Evolutionary conservation across 2,888 invertebrate species (phyloP), one percentile per base, ranked within the genome.

Genomic region (Pristionchus maxplancki): DNA sequence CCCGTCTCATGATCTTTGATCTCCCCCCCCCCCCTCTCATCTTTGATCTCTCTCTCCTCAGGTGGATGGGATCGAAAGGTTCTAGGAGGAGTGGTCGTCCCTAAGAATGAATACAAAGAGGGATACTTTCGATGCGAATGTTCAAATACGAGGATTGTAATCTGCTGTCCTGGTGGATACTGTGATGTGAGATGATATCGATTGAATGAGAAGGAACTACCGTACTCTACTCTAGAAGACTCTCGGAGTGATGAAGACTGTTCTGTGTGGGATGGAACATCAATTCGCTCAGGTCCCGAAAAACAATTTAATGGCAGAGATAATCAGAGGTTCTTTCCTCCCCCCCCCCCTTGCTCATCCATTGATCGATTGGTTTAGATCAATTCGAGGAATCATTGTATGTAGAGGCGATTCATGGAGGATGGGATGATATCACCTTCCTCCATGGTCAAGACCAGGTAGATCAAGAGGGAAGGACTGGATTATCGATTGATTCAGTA

Each of bases 81-180:
- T 31, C 67, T 71, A 11, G 67, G 67, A 37, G 67, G n/a, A 37
- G 67, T 71, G 2, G 67, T 71, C n/a, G 67, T 71, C 20, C 67
- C 67, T 9, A 31, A 34, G 67, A 34, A 71, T 3, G 5, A 31
- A 9, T 17, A 17, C 37, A 37, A 5, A 34, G 37, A 37, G 17
- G 67, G n/a, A 17, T 71, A 71, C 67, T 71, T 71, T 34, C 31
- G 34, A 71, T 71, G 67, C 34, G 17, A 37, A 34, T 71, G 67
- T 71, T 24, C 34, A 31, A 11, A 34, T 11, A 71, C 31, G 15
- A 20, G 13, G 1, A 28, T 37, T 6, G 67, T 71, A 1, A 71
- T 71, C 37, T 71, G 67, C 20, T 71, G 67, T 71, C 67, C 67
- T 1, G 67, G 67, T 34, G 67, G 67, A 37, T 71, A 71, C 31